Evolutionary conservation across 2,113 vertebrate species (phyloP), one percentile per base, ranked within the genome.

Genomic region (Embiotoca jacksoni): DNA sequence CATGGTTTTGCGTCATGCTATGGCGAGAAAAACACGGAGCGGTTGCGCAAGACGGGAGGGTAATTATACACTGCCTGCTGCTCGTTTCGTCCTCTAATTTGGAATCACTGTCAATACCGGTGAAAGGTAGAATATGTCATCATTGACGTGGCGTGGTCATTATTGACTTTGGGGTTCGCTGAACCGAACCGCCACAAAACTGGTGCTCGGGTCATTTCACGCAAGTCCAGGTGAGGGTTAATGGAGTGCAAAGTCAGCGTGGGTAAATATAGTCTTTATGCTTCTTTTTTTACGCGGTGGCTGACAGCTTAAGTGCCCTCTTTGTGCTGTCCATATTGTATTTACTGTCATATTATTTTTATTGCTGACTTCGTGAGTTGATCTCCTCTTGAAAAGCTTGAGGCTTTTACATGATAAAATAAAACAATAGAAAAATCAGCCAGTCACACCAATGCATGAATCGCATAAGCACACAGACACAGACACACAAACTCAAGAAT

Each of bases 1-100:
- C 86, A 52, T 35, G 7, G 53, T 52, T 82, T 88, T 88, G 70
- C 82, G 0, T 85, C 85, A 85, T 78, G 66, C 61, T 64, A 23
- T 10, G 13, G 58, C 1, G 11, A 88, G 72, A 49, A n/a, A 44
- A 54, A 47, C 31, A 67, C 1, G 15, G 23, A 46, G 63, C 57
- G 4, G 46, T 59, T 69, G 63, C 7, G 4, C 35, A 52, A 70
- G 37, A 68, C 30, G 47, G 6, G 2, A 2, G 36, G 57, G 50
- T 75, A 64, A 74, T 71, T 68, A 84, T 30, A 15, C 23, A 59
- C 70, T 44, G 37, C 56, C 69, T 64, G 37, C 44, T 55, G 59
- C 63, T 73, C 16, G 67, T 75, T 78, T 76, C 15, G 6, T 67
- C 47, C 4, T 39, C 6, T 53, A 15, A 58, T 75, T 63, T 39